Conservation (phyloP, 2,797 vertebrate species). For the Rhinatrema bivittatum region DNA sequence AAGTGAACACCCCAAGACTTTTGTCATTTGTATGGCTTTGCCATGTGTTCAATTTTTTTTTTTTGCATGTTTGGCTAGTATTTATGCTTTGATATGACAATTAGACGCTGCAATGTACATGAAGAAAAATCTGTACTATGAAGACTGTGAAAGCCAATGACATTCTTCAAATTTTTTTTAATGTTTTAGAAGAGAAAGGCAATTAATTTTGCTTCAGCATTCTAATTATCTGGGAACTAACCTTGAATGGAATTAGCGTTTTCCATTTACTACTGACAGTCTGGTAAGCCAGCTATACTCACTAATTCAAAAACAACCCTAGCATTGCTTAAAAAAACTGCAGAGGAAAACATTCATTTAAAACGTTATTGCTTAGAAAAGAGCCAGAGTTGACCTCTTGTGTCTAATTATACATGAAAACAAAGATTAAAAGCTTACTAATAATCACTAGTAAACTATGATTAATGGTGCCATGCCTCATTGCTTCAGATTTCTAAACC, state of each 20-base stretch:
- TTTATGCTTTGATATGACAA: too few species aligned
- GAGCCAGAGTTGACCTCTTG: slow-evolving; percentile 37
- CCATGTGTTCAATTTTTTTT: too few species aligned
- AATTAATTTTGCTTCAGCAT: neutral
- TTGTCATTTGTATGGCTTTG: too few species aligned
- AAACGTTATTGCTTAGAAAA: slow-evolving; percentile 31
- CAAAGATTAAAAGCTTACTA: slow-evolving; percentile 44
- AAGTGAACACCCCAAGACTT: too few species aligned
- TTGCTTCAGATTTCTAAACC: slow-evolving; percentile 15
- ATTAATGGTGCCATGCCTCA: slow-evolving; percentile 39
- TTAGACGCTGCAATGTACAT: too few species aligned
- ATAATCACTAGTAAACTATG: slow-evolving; percentile 45
- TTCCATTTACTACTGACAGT: slow-evolving; percentile 22
- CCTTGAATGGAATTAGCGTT: slow-evolving; percentile 16
- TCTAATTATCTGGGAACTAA: neutral
- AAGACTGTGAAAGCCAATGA: too few species aligned
- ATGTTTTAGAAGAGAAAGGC: too few species aligned
- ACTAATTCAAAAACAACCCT: slow-evolving; percentile 20
- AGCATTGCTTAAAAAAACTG: slow-evolving; percentile 29
- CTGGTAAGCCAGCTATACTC: slow-evolving; percentile 23
- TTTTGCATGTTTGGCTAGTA: too few species aligned
- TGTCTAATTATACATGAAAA: slow-evolving; percentile 44
- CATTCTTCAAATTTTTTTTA: too few species aligned
- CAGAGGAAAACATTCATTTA: slow-evolving; percentile 28
- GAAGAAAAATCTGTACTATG: too few species aligned